A percentile compares a stretch with the other conserved stretches of the same genome.
phyloP scores from a whole-genome alignment of 1,140 invertebrate species.

The Gryon sp. region DNA sequence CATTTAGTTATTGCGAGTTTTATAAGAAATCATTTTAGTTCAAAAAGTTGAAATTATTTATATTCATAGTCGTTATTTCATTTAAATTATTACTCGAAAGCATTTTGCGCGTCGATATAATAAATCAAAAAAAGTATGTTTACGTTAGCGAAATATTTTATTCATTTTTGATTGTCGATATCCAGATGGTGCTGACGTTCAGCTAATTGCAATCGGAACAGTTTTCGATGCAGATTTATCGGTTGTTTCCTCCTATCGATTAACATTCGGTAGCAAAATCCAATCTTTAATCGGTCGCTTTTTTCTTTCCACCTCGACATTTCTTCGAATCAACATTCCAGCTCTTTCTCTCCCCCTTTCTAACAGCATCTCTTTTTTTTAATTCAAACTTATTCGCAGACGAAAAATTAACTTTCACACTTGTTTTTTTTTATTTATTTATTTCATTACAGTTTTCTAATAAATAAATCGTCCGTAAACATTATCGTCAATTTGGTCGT shows the following conservation, averaged over 20 bases:
- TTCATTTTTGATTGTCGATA: constrained; percentile 17
- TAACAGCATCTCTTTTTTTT: too few relatives aligned
- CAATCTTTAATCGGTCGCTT: constrained; percentile 51
- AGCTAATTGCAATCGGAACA: constrained; percentile 42
- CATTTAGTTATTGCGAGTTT: neutral
- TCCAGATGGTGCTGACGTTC: constrained; percentile 54
- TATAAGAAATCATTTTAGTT: too few relatives aligned
- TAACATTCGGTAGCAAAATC: constrained; percentile 61
- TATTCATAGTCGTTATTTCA: too few relatives aligned
- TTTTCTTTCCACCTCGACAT: constrained; percentile 6
- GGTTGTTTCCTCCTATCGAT: constrained; percentile 54
- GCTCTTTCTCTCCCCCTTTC: neutral
- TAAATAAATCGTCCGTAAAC: neutral
- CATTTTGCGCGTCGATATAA: neutral
- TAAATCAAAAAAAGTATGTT: constrained; percentile 53
- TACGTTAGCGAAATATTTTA: constrained; percentile 23
- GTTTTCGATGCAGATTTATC: constrained; percentile 58
- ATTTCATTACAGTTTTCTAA: neutral
- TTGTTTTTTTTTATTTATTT: neutral
- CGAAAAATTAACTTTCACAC: neutral
- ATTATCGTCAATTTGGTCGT: constrained; percentile 30
- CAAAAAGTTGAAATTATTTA: too few relatives aligned
- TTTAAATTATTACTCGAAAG: too few relatives aligned
- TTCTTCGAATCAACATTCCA: constrained; percentile 18
- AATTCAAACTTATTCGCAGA: neutral